Conservation (phyloP, 2,113 vertebrate species). For the Coregonus clupeaformis region DNA sequence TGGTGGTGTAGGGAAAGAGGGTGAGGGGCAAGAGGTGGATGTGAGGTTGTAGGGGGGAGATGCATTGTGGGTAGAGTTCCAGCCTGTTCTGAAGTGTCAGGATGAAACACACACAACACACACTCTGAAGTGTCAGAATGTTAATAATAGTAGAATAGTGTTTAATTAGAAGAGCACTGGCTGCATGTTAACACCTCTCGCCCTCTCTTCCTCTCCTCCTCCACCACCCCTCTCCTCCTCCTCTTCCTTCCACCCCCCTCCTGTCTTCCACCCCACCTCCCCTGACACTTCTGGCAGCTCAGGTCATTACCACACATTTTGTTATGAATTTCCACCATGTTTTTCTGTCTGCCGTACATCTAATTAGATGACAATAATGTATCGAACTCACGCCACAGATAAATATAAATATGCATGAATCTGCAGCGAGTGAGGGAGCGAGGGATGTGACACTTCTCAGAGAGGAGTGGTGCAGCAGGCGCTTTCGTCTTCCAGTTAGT, state of each 20-base stretch:
- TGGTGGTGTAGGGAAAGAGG: too few relatives aligned
- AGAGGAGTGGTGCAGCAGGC: slow-evolving; percentile 49
- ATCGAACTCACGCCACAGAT: slow-evolving; percentile 86
- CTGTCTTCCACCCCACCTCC: slow-evolving; percentile 64
- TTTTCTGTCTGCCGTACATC: slow-evolving; percentile 92
- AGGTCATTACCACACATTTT: slow-evolving; percentile 98
- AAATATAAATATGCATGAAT: slow-evolving; percentile 99
- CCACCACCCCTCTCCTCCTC: slow-evolving; percentile 66
- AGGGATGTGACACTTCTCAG: slow-evolving; percentile 69
- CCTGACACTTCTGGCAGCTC: slow-evolving; percentile 97
- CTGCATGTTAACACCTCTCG: slow-evolving; percentile 85
- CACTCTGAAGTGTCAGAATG: slow-evolving; percentile 75
- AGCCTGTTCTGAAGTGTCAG: slow-evolving; percentile 47
- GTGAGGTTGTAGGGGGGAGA: slow-evolving; percentile 24
- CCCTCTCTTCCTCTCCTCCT: slow-evolving; percentile 76
- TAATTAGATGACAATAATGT: slow-evolving; percentile 99
- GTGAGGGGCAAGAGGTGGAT: too few relatives aligned
- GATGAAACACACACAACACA: too few relatives aligned
- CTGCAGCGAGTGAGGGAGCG: slow-evolving; percentile 72
- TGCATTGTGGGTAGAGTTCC: slow-evolving; percentile 29
- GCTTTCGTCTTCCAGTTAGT: slow-evolving; percentile 61
- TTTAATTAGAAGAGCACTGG: slow-evolving; percentile 97
- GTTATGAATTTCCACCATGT: slow-evolving; percentile 97
- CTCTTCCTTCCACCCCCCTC: slow-evolving; percentile 81
- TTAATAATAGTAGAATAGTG: slow-evolving; percentile 98